Evolutionary conservation across 2,888 invertebrate species (phyloP).

Genomic region (Tillus elongatus): DNA sequence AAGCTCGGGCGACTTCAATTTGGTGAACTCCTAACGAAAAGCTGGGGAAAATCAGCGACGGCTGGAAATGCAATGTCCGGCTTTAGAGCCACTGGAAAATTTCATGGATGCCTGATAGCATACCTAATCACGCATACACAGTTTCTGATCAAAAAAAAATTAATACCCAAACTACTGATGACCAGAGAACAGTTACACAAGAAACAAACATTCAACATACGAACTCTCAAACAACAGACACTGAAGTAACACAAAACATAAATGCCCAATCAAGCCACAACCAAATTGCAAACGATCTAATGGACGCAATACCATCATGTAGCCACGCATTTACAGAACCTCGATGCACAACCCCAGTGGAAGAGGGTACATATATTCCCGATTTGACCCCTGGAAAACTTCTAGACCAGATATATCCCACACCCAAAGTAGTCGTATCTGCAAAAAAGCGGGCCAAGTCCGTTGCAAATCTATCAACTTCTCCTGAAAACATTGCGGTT

Average conservation of each 20-base stretch:
- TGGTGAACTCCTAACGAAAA: no score
- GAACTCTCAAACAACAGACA: slow-evolving; percentile 10
- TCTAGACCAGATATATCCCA: slow-evolving; percentile 13
- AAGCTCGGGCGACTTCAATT: no score
- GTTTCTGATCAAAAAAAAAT: slow-evolving; percentile 14
- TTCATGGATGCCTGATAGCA: slow-evolving; percentile 12
- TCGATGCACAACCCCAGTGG: slow-evolving; percentile 12
- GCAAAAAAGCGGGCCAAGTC: slow-evolving; percentile 10
- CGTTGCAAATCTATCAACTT: slow-evolving; percentile 16
- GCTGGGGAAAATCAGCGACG: no score
- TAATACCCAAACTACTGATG: slow-evolving; percentile 10
- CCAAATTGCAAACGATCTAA: slow-evolving; percentile 8
- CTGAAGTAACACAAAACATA: slow-evolving; percentile 11
- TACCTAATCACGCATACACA: slow-evolving; percentile 16
- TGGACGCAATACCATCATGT: slow-evolving; percentile 12
- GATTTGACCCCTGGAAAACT: slow-evolving; percentile 14
- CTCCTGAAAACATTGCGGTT: slow-evolving; percentile 13
- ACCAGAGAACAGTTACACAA: slow-evolving; percentile 8
- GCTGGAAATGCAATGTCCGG: slow-evolving; percentile 16
- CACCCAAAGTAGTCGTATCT: no score
- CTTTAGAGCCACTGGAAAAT: slow-evolving; percentile 14
- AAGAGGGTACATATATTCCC: slow-evolving; percentile 12
- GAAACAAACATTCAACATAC: slow-evolving; percentile 7
- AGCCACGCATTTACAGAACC: slow-evolving; percentile 12
- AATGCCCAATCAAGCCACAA: not conserved